Evolutionary conservation across 37 sponge, comb jelly and placozoan genomes (phyloP).

Genomic region (Halichondria panicea): DNA sequence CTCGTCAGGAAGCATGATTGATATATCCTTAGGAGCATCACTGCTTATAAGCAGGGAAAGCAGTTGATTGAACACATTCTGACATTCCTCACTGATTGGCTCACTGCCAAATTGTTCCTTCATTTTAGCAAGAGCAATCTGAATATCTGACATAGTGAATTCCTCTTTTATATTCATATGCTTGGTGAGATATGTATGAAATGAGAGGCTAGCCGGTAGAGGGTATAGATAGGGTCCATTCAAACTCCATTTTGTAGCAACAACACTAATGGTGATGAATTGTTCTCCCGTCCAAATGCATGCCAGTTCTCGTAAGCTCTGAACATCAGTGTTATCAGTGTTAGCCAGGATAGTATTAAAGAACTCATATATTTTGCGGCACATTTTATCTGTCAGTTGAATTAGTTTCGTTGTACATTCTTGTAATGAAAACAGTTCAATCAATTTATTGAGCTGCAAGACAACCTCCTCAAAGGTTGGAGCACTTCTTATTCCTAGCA

Average conservation of each 20-base stretch:
- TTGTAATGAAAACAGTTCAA: background rate
- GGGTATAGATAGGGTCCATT: slow-evolving; percentile 44
- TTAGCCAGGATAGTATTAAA: background rate
- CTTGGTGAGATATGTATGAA: background rate
- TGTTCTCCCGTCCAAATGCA: slow-evolving; percentile 52
- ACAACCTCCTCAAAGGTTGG: background rate
- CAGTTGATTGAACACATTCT: background rate
- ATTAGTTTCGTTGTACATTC: background rate
- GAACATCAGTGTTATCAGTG: background rate
- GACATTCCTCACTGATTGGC: slow-evolving; percentile 10
- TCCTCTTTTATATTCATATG: background rate
- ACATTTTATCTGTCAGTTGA: background rate
- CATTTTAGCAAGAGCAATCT: background rate
- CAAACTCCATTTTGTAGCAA: slow-evolving; percentile 10
- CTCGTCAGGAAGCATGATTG: slow-evolving; percentile 9
- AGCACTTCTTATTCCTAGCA: slow-evolving; percentile 11
- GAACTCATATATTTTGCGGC: slow-evolving; percentile 6
- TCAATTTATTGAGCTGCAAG: slow-evolving; percentile 2
- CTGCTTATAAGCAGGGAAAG: background rate
- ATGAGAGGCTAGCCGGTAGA: background rate
- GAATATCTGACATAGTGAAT: slow-evolving; percentile 3
- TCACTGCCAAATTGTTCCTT: slow-evolving; percentile 4
- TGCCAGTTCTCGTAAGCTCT: background rate
- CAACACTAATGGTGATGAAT: slow-evolving; percentile 10
- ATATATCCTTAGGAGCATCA: background rate